Evolutionary conservation across 2,113 vertebrate species (phyloP), one percentile per base, ranked within the genome.

Genomic region (Lampris incognitus): DNA sequence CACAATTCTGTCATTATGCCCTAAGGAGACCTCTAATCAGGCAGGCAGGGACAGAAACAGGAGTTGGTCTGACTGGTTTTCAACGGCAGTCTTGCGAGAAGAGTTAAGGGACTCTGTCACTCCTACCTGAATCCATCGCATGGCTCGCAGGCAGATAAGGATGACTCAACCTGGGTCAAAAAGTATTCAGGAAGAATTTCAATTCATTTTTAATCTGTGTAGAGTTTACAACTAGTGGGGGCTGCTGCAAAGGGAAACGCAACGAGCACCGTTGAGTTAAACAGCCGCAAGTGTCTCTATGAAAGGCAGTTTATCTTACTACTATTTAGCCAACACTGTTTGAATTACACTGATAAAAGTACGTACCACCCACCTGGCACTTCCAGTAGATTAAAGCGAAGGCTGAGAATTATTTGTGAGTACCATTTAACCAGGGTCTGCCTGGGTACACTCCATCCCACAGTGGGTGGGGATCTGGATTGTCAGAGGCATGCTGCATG

Each of bases 1-100:
- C 84, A 88, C 85, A 81, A 90, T 91, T 93, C 92, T 93, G 91
- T 94, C 90, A 94, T 94, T 94, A 95, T 56, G 73, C 81, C 73
- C 74, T 11, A 60, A 70, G 76, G 78, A 89, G 88, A 92, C 93
- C 92, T 94, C 90, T 94, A 94, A 95, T 94, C 92, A 93, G 67
- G 70, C 60, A 85, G 87, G 88, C 85, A 85, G 78, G 72, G 85
- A 79, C 63, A 49, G 52, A 6, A 60, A 61, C 75, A 70, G 69
- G 74, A 81, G 78, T 77, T 67, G 11, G 69, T 51, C 13, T 3
- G 67, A 44, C 75, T 76, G 76, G 59, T 71, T 66, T 76, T 38
- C 6, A 13, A 1, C 11, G 5, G 44, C 7, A 24, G 48, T 11
- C 11, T 51, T 59, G 13, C 81, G 79, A 74, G 71, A 69, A 59